Evolutionary conservation across 92 coral and sea anemone species (phyloP).

Genomic region (Palythoa grandis): DNA sequence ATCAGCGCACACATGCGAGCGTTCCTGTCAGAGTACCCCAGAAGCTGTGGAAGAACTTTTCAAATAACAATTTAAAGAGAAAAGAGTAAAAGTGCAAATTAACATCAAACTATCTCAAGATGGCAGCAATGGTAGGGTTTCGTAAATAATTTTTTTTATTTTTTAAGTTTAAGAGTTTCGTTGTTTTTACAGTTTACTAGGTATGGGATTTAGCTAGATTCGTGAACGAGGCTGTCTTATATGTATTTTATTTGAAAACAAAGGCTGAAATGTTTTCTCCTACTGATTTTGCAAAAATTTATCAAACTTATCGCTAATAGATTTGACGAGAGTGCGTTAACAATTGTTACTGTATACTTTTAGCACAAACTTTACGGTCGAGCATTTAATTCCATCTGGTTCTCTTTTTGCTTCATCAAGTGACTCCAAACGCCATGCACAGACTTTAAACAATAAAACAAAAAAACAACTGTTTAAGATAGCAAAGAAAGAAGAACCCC

Average conservation of each 20-base stretch:
- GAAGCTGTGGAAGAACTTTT: neutral
- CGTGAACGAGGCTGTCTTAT: neutral
- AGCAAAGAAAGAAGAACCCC: too few species aligned
- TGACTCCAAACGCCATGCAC: too few species aligned
- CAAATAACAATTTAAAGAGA: neutral
- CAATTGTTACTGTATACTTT: neutral
- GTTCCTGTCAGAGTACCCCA: neutral
- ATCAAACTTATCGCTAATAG: neutral
- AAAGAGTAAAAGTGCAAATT: neutral
- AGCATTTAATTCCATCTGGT: neutral
- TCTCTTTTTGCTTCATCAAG: neutral
- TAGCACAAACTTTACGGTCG: neutral
- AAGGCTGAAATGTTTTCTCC: too few species aligned
- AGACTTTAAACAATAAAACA: too few species aligned
- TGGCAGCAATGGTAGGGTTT: slow-evolving; percentile 20
- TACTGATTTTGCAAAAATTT: neutral
- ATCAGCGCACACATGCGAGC: slow-evolving; percentile 3
- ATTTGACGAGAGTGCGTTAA: neutral
- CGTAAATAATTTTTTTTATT: neutral
- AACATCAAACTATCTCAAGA: neutral
- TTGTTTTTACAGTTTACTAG: neutral
- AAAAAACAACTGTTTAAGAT: too few species aligned
- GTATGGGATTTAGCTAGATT: neutral
- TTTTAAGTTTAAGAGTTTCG: neutral
- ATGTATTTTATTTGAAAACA: too few species aligned